Conservation (phyloP, 1,140 invertebrate genomes). For the Drosophila kurseongensis region DNA sequence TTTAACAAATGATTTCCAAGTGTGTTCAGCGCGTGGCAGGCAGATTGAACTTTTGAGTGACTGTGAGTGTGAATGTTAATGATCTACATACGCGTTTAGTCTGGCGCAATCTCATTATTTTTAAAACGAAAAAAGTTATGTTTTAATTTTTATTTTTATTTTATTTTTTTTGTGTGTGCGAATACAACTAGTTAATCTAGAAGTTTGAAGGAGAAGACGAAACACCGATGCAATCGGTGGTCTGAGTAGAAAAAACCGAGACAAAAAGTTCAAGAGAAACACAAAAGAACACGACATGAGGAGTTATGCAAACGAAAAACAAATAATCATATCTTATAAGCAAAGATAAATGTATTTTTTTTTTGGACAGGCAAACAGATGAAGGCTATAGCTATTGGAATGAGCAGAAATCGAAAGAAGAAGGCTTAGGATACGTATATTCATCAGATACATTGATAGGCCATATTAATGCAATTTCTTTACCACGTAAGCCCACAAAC, state of each 20-base stretch:
- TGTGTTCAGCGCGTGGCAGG: constrained; percentile 40
- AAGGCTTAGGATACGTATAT: constrained; percentile 33
- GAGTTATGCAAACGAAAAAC: constrained; percentile 15
- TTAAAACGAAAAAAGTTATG: constrained; percentile 33
- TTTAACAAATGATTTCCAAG: constrained; percentile 23
- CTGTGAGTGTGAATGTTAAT: constrained; percentile 43
- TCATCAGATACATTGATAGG: constrained; percentile 71
- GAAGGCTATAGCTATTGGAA: not conserved
- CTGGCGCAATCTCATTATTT: constrained; percentile 74
- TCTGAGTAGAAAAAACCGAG: not conserved
- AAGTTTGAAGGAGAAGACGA: not conserved
- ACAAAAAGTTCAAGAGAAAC: constrained; percentile 17
- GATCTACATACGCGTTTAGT: constrained; percentile 17
- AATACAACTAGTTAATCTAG: constrained; percentile 5
- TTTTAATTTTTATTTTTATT: constrained; percentile 24
- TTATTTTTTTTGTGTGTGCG: constrained; percentile 26
- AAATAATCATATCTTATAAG: constrained; percentile 45
- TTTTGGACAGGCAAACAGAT: constrained; percentile 5
- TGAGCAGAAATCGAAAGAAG: not conserved
- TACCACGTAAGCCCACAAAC: constrained; percentile 63
- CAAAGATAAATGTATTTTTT: constrained; percentile 33
- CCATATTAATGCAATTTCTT: constrained; percentile 77
- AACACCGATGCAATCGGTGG: constrained; percentile 48
- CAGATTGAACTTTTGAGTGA: constrained; percentile 10
- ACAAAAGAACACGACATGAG: constrained; percentile 5